Conservation (phyloP, 30 jellyfish, hydroid and myxozoan genomes). For the Rhopilema esculentum region DNA sequence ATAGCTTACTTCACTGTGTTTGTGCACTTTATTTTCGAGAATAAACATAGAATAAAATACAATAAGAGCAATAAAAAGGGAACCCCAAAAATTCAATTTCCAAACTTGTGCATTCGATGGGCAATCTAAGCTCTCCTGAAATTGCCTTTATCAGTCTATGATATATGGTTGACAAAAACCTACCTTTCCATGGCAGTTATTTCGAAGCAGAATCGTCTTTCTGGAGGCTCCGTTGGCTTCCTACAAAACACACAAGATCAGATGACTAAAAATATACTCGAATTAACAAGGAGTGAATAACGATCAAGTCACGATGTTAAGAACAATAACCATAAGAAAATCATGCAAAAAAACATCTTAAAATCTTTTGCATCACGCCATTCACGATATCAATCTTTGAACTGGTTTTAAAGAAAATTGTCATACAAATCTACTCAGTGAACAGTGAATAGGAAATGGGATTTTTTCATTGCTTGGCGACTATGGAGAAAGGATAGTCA, state of each 20-base stretch:
- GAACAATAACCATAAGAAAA: too few relatives aligned
- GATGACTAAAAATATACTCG: background rate
- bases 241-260: slow-evolving; percentile 36
- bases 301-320: background rate
- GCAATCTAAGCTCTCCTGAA: too few relatives aligned
- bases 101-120: too few relatives aligned
- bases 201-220: slow-evolving; percentile 93
- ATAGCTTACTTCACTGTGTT: too few relatives aligned
- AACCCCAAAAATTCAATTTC: too few relatives aligned
- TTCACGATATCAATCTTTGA: background rate
- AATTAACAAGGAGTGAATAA: background rate
- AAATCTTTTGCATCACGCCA: background rate
- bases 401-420: background rate
- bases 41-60: too few relatives aligned
- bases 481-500: background rate
- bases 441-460: background rate
- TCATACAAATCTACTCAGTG: background rate
- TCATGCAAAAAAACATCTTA: background rate
- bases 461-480: background rate
- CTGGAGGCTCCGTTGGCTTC: slow-evolving; percentile 90
- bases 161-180: background rate
- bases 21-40: too few relatives aligned
- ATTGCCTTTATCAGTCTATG: too few relatives aligned
- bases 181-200: slow-evolving; percentile 94
- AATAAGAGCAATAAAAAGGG: background rate